Evolutionary conservation across 2,113 vertebrate species (phyloP), one percentile per base, ranked within the genome.

Genomic region (Silurus glanis): DNA sequence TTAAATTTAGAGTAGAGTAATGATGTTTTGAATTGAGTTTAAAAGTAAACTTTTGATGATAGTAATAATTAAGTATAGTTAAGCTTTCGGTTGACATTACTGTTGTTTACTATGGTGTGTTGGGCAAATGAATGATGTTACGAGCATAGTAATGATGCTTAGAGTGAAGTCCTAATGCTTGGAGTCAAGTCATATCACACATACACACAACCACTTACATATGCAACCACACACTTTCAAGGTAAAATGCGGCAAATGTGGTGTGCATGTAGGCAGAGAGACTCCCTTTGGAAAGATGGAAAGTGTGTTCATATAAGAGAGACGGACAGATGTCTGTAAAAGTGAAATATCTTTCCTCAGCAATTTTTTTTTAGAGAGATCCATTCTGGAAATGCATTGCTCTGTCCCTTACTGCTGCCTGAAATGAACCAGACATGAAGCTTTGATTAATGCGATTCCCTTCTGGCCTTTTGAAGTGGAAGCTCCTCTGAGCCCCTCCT

Each of bases 391-490:
- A 72, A 72, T 47, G 49, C 71, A 56, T 59, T 84, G 53, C 66
- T 28, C 28, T 28, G 37, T 51, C 67, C 51, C 17, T 83, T 53
- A 16, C 23, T 45, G 0, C 56, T 45, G 28, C 66, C 72, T 28
- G n/a, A 71, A 64, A 78, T 78, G n/a, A 55, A 85, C 49, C 17
- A 67, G 75, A n/a, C 59, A 37, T 61, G 45, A 6, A 64, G 67
- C 83, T 47, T 83, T 53, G 86, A 92, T 91, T 91, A 82, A 83
- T 82, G 49, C 80, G 13, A 13, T 85, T 85, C 45, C 45, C 10
- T 58, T 62, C 6, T 56, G n/a, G 47, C 49, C 56, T 66, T 61
- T 62, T 78, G 80, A 83, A 80, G 81, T 59, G 25, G 14, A 72
- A 8, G 16, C 62, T 78, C 55, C 59, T 74, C 51, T 37, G 72